Evolutionary conservation across 2,888 invertebrate species (phyloP).

Genomic region (Tridacna gigas): DNA sequence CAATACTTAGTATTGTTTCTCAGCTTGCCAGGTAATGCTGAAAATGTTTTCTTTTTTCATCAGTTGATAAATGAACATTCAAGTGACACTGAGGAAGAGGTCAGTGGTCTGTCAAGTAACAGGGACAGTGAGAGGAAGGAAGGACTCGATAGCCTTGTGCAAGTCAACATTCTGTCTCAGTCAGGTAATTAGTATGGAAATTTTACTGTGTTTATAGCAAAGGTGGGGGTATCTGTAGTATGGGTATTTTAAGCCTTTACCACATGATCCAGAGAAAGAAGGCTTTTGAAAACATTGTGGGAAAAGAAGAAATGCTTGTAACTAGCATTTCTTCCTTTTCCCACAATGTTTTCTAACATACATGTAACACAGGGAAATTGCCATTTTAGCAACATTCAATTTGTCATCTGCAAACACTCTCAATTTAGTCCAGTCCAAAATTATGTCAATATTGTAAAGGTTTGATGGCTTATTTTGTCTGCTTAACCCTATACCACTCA

Average conservation of each 20-base stretch:
- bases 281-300: neutral
- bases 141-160: constrained; percentile 56
- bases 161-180: constrained; percentile 58
- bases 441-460: too few species aligned
- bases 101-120: neutral
- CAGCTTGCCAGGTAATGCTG: too few species aligned
- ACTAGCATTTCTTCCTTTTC: neutral
- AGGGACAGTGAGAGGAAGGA: neutral
- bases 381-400: too few species aligned
- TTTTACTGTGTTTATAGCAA: too few species aligned
- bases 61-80: neutral
- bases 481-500: too few species aligned
- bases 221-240: too few species aligned
- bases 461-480: too few species aligned
- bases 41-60: neutral
- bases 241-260: too few species aligned
- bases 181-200: constrained; percentile 18
- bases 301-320: neutral
- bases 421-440: too few species aligned
- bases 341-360: neutral
- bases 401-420: too few species aligned
- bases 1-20: too few species aligned
- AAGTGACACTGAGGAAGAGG: constrained; percentile 8
- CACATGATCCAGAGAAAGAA: neutral
- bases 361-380: too few species aligned